These are phyloP conservation scores for Microcebus griseorufus DNA, from an alignment of 2,113 vertebrate genomes.

Conservation along the genomic window DNA sequence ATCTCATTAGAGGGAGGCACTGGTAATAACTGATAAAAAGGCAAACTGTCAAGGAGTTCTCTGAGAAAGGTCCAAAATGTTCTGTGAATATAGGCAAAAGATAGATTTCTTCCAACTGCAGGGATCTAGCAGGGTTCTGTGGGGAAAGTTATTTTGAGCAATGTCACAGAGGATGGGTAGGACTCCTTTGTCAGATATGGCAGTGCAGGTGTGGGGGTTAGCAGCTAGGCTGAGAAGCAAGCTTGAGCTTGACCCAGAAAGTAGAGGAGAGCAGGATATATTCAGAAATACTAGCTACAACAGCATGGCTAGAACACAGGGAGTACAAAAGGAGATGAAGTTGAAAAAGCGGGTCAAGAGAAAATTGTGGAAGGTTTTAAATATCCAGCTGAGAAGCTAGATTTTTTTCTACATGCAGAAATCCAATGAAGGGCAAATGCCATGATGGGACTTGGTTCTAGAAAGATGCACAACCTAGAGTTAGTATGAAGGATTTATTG, in stretches of 20 bases:
- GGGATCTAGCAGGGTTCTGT: background rate
- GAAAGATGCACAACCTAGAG: background rate
- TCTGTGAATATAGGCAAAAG: background rate
- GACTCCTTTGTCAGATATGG: background rate
- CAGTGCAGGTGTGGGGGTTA: background rate
- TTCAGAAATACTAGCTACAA: background rate
- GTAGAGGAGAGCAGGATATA: background rate
- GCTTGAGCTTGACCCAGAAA: background rate
- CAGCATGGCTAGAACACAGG: background rate
- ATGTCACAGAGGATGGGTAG: background rate
- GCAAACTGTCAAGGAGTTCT: background rate
- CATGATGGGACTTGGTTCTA: background rate
- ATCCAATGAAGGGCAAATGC: background rate
- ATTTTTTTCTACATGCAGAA: background rate
- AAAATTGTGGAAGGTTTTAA: background rate
- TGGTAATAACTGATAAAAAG: background rate
- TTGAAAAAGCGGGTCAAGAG: slow-evolving; percentile 19
- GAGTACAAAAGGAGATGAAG: background rate
- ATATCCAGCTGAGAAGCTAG: background rate
- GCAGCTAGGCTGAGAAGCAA: slow-evolving; percentile 12
- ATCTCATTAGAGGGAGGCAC: background rate
- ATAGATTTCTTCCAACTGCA: background rate
- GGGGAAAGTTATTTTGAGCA: background rate
- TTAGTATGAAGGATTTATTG: background rate
- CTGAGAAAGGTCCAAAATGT: background rate